These are phyloP conservation scores for Hoplias malabaricus DNA, from an alignment of 2,113 vertebrate species.

Conservation along the genomic window DNA sequence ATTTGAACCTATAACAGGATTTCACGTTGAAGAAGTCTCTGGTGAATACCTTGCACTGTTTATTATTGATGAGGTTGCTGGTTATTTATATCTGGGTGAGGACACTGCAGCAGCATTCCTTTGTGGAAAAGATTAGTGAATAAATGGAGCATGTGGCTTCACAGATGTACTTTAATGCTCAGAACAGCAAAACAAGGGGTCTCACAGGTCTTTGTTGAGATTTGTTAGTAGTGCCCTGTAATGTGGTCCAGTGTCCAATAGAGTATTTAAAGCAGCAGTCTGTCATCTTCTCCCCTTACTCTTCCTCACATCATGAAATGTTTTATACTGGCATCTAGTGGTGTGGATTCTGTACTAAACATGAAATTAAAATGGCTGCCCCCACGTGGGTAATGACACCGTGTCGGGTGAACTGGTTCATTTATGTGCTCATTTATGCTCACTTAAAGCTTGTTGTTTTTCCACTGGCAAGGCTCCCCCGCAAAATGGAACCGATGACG, in stretches of 20 bases:
- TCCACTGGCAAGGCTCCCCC: no score
- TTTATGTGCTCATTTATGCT: no score
- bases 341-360: no score
- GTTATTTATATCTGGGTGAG: slow-evolving; percentile 23
- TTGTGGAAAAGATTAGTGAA: background rate
- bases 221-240: background rate
- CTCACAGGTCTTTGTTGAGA: background rate
- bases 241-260: background rate
- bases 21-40: slow-evolving; percentile 14
- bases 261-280: no score
- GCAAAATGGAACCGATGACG: no score
- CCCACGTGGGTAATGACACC: no score
- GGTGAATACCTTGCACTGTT: slow-evolving; percentile 18
- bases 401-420: no score
- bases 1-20: slow-evolving; percentile 14
- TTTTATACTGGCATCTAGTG: no score
- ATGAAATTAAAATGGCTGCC: no score
- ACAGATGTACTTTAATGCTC: slow-evolving; percentile 6
- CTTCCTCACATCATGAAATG: no score
- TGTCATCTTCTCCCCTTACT: no score
- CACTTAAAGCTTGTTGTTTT: no score
- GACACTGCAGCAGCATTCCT: background rate
- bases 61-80: slow-evolving; percentile 43
- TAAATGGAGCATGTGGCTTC: slow-evolving; percentile 13
- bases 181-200: background rate